Base-by-base conservation (phyloP, 2,797 vertebrate species). In the Ctenosaura bakeri region DNA sequence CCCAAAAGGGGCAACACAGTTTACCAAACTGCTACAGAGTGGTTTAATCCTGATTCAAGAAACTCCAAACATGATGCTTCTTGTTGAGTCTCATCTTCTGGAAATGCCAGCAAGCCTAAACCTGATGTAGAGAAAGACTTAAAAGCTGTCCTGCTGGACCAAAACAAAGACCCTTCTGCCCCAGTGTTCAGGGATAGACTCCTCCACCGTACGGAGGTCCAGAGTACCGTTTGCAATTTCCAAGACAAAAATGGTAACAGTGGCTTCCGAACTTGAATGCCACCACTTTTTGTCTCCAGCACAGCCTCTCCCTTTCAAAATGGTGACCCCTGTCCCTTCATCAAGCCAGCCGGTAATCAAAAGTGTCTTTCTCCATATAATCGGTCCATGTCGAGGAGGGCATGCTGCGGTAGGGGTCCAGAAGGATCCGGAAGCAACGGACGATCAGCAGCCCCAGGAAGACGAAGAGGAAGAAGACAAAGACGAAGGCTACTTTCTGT, bases 331-430 rank as follows among this genome's bases (percentile, higher is more conserved):
- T 0, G 2, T 4, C 4, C 42, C 42, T 46, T 93, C 42, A 0
- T 98, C 97, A 98, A 95, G 97, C 97, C 86, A 98, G 98, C 92
- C 98, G 97, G 90, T 98, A 98, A 90, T 98, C 98, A 16, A 98
- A 98, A 0, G 98, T 98, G 95, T 98, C 98, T 90, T 98, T 98
- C 95, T 98, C 98, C 91, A 98, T 98, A 96, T 98, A 98, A 95
- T 98, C 98, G 22, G 98, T 98, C 98, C 98, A 98, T 82, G 97
- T 98, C 94, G 98, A 98, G 12, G 98, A 98, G 32, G 98, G 98
- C 98, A 98, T 98, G 94, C 98, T 98, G 90, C 97, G 98, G 95
- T 98, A 98, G 0, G 98, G 98, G 94, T 98, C 98, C 80, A 98
- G 96, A 91, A 98, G 97, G 96, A 98, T 98, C 86, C 98, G 97